Conservation (phyloP, 2,888 invertebrate genomes). For the Epicampocera succincta region DNA sequence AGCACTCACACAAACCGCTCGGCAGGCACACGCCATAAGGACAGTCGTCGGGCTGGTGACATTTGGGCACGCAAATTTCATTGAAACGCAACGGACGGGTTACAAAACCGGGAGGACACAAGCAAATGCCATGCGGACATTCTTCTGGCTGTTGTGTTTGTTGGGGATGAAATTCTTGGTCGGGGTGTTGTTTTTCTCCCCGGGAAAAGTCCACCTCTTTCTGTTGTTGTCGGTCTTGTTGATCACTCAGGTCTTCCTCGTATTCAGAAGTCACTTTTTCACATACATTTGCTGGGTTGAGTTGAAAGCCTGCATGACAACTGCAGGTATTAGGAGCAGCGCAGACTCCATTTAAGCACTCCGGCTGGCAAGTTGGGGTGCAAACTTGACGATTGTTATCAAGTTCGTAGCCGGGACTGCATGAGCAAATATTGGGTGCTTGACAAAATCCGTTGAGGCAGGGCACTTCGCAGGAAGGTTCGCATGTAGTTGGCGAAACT, state of each 20-base stretch:
- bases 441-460: conserved; percentile 65
- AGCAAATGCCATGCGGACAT: conserved; percentile 34
- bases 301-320: conserved; percentile 42
- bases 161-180: too few relatives aligned
- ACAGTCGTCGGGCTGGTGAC: conserved; percentile 34
- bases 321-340: conserved; percentile 62
- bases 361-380: not conserved
- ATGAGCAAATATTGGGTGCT: conserved; percentile 64
- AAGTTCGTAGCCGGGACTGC: conserved; percentile 43
- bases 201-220: too few relatives aligned
- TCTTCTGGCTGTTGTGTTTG: not conserved
- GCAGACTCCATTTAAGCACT: conserved; percentile 58
- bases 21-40: conserved; percentile 26
- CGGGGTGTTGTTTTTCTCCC: too few relatives aligned
- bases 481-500: conserved; percentile 36
- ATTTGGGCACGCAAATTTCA: conserved; percentile 26
- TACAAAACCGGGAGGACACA: conserved; percentile 12
- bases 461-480: conserved; percentile 48
- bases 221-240: too few relatives aligned
- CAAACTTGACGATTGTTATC: conserved; percentile 8
- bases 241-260: not conserved
- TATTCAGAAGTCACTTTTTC: not conserved
- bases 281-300: not conserved
- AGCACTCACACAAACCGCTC: conserved; percentile 53
- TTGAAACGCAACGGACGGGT: not conserved